phyloP scores from a whole-genome alignment of 2,888 invertebrate genomes.

The Drosophila affinis region DNA sequence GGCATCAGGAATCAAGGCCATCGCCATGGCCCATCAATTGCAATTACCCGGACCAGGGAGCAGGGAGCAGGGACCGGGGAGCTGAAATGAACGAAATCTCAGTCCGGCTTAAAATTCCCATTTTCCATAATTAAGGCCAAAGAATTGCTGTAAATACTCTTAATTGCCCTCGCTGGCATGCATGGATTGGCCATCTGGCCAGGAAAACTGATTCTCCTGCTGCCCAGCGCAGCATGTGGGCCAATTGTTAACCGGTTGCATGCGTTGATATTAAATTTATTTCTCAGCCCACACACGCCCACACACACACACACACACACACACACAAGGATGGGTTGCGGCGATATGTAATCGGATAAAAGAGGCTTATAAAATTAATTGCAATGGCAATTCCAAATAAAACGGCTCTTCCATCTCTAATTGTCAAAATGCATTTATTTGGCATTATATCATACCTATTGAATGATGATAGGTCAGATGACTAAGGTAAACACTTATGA shows the following conservation, averaged over 20 bases:
- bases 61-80: not conserved
- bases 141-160: slow-evolving; percentile 32
- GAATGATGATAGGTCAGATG: not conserved
- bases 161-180: slow-evolving; percentile 33
- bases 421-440: not conserved
- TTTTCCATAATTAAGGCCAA: slow-evolving; percentile 32
- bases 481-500: not conserved
- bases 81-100: slow-evolving; percentile 25
- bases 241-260: not conserved
- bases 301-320: not conserved
- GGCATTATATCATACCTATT: no score
- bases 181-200: slow-evolving; percentile 22
- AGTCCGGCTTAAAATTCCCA: slow-evolving; percentile 22
- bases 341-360: not conserved
- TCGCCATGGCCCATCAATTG: slow-evolving; percentile 45
- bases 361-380: not conserved
- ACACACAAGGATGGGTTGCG: not conserved
- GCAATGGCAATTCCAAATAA: not conserved
- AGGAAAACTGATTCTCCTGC: not conserved
- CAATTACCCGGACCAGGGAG: slow-evolving; percentile 29
- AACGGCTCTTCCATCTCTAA: not conserved
- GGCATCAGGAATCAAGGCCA: slow-evolving; percentile 7
- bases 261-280: not conserved
- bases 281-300: not conserved
- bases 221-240: not conserved